Percentiles rank a stretch among this genome's conserved stretches.
Evolutionary conservation across 1,140 invertebrate genomes (phyloP).

Genomic region (Cyphomyrmex costatus): DNA sequence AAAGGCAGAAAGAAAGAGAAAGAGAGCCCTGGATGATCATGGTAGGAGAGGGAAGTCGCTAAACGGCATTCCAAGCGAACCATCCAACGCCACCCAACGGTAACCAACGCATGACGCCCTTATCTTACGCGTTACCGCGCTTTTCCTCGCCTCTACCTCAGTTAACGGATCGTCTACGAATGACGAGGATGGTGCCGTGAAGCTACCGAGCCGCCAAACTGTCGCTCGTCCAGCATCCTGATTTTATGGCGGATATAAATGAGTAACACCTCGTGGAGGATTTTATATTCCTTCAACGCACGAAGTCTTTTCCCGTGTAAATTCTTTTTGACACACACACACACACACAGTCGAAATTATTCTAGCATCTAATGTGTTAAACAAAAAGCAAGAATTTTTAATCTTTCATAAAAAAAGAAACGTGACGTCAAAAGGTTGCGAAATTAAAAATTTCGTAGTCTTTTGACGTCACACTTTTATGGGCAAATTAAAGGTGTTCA

Average conservation of each 20-base stretch:
- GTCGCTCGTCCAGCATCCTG: conserved; percentile 2
- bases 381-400: background rate
- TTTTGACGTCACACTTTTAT: no score
- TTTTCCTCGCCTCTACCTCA: conserved; percentile 73
- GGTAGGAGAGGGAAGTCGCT: conserved; percentile 84
- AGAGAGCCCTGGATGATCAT: conserved; percentile 68
- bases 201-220: conserved; percentile 31
- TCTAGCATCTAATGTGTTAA: no score
- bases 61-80: conserved; percentile 85
- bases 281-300: conserved; percentile 8
- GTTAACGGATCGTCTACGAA: conserved; percentile 73
- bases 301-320: background rate
- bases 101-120: conserved; percentile 84
- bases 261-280: conserved; percentile 6
- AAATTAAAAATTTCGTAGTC: no score
- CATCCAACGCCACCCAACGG: conserved; percentile 85
- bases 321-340: background rate
- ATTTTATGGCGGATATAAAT: conserved; percentile 52
- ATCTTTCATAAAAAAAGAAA: background rate
- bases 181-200: conserved; percentile 65
- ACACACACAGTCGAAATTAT: background rate
- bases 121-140: conserved; percentile 75
- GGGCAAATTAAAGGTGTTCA: background rate
- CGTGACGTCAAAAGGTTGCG: background rate
- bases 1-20: conserved; percentile 28